phyloP scores from a whole-genome alignment of 2,888 invertebrate genomes.

The Watsonalla binaria region DNA sequence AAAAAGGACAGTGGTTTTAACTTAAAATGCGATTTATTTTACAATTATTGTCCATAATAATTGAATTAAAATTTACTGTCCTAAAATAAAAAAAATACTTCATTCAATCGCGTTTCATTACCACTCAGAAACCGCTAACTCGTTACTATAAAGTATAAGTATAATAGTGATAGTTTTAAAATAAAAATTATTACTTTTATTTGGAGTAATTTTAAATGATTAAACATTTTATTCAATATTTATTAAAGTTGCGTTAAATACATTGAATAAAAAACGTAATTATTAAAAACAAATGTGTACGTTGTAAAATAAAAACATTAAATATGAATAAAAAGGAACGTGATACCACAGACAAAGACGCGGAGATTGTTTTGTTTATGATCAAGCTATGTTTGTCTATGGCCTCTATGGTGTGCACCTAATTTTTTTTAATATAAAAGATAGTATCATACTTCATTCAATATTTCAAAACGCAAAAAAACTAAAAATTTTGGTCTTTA shows the following conservation, averaged over 20 bases:
- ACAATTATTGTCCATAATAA: conserved; percentile 65
- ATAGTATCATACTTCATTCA: conserved; percentile 5
- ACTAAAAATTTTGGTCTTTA: not conserved
- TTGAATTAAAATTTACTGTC: conserved; percentile 72
- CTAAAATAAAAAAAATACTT: conserved; percentile 70
- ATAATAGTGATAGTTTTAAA: conserved; percentile 5
- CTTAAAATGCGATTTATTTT: conserved; percentile 59
- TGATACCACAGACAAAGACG: conserved; percentile 46
- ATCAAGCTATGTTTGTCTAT: conserved; percentile 17
- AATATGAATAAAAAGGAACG: conserved; percentile 38
- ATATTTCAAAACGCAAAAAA: not conserved
- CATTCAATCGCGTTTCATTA: conserved; percentile 72
- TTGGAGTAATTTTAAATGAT: too few relatives aligned
- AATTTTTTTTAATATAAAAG: conserved; percentile 9
- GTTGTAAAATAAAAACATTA: too few relatives aligned
- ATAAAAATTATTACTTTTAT: too few relatives aligned
- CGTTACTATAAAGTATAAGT: not conserved
- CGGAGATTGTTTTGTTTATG: conserved; percentile 25
- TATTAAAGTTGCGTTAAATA: too few relatives aligned
- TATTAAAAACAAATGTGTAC: too few relatives aligned
- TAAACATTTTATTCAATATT: too few relatives aligned
- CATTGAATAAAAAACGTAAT: too few relatives aligned
- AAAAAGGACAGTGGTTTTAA: conserved; percentile 46
- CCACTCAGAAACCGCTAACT: conserved; percentile 17
- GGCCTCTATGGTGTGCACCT: conserved; percentile 8